These are phyloP conservation scores for Ceratotherium simum DNA, from an alignment of 2,113 vertebrate genomes.

Conservation along the genomic window DNA sequence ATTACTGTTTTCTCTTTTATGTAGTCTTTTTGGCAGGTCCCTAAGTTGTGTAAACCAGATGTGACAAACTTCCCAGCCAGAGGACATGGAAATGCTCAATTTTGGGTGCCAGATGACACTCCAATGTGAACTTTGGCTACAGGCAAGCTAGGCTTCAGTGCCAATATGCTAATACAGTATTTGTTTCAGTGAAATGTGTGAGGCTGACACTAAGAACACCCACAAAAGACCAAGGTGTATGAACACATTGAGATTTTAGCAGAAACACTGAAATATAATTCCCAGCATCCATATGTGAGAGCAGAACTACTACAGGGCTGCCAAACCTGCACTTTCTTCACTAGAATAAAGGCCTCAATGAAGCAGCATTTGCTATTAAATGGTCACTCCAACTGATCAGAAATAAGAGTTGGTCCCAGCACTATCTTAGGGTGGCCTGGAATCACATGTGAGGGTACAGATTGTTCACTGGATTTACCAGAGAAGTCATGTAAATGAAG, in stretches of 20 bases:
- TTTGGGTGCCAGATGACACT: background rate
- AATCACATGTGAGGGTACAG: background rate
- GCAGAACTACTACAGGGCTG: background rate
- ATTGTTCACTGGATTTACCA: background rate
- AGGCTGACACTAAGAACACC: background rate
- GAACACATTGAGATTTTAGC: background rate
- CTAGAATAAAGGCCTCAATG: background rate
- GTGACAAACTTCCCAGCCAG: background rate
- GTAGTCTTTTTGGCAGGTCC: background rate
- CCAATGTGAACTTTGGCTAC: background rate
- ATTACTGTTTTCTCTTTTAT: background rate
- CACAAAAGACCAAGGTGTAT: background rate
- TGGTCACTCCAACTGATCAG: background rate
- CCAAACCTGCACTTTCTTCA: background rate
- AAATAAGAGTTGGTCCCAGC: background rate
- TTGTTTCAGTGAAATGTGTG: background rate
- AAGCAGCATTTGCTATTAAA: background rate
- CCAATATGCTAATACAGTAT: background rate
- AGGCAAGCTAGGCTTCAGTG: background rate
- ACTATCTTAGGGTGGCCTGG: background rate
- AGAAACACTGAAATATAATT: background rate
- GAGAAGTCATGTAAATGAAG: background rate
- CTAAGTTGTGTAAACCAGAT: background rate
- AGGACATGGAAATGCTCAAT: background rate
- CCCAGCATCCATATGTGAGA: background rate